Conservation (phyloP, 2,888 invertebrate genomes). For the Smittia sp. region DNA sequence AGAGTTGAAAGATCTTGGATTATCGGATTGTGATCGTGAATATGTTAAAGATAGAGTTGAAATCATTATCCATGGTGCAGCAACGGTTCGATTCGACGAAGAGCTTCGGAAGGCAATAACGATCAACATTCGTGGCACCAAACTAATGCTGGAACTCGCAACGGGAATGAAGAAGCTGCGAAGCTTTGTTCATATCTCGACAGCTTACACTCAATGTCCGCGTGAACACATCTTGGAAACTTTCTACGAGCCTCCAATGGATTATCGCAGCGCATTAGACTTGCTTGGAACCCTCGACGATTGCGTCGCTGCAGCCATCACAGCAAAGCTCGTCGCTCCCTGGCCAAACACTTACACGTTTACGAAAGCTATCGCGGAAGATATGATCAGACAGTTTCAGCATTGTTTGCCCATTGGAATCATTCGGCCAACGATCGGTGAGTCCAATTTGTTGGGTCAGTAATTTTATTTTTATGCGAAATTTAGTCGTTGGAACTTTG, state of each 20-base stretch:
- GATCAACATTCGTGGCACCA: conserved; percentile 32
- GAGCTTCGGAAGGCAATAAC: not conserved
- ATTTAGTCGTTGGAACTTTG: no score
- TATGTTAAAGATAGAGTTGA: conserved; percentile 2
- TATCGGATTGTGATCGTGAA: conserved; percentile 10
- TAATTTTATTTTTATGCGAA: not conserved
- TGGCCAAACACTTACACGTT: conserved; percentile 89
- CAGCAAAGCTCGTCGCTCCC: conserved; percentile 62
- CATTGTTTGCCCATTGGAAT: conserved; percentile 70
- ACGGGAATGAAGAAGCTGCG: conserved; percentile 44
- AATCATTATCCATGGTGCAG: conserved; percentile 41
- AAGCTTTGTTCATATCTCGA: conserved; percentile 78
- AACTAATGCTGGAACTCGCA: conserved; percentile 34
- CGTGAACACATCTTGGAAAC: conserved; percentile 67
- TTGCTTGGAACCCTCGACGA: conserved; percentile 63
- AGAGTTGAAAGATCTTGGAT: conserved; percentile 14
- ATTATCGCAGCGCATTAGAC: conserved; percentile 59
- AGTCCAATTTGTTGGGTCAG: conserved; percentile 46
- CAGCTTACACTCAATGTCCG: conserved; percentile 82
- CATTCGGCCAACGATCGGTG: conserved; percentile 82
- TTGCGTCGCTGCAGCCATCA: conserved; percentile 58
- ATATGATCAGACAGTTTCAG: conserved; percentile 66
- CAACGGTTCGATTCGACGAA: conserved; percentile 39
- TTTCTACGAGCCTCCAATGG: conserved; percentile 61
- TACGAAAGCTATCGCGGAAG: conserved; percentile 82